Base-by-base conservation (phyloP, 2,797 vertebrate genomes). In the Acipenser oxyrinchus region DNA sequence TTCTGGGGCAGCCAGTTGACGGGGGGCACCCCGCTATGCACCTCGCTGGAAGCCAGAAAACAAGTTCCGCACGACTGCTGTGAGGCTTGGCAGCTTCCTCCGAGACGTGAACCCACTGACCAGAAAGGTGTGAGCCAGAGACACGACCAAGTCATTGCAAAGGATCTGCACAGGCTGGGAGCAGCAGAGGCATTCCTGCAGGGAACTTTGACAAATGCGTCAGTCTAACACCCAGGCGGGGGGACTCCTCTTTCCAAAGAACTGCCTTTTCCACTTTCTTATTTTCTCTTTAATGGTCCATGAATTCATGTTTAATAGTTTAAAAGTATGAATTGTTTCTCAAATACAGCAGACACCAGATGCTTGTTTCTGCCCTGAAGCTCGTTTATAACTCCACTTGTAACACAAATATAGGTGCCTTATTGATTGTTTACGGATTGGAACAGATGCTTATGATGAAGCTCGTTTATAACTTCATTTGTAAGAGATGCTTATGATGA, bases 81-180 rank as follows among this genome's bases (percentile, higher is more conserved):
- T 82, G 83, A 79, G 72, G 67, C 82, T 76, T 84, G 76, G 75
- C 79, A 78, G 77, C 76, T 75, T 91, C 91, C 85, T 81, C 65
- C 6, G 92, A 91, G 91, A 89, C 80, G 65, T 81, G 75, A 84
- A 89, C 86, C 80, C 80, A 82, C 84, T 91, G 88, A 92, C 88
- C 90, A 88, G 84, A 84, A 88, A 93, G 89, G 87, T 90, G 88
- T 86, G 85, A 93, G 89, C 83, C 83, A 82, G 85, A 83, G 78
- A 80, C 74, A 74, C 62, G 81, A 88, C 84, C 79, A 81, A 87
- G 84, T 88, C 83, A 85, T 86, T 88, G 77, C 85, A 82, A 78
- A 69, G 71, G 84, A 83, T 88, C 87, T 81, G 81, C 81, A 79
- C n/a, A 4, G 52, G n/a, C 9, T 10, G 5, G 18, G 60, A 48